Conservation (phyloP, 1,140 invertebrate genomes). For the Drosophila carrolli region DNA sequence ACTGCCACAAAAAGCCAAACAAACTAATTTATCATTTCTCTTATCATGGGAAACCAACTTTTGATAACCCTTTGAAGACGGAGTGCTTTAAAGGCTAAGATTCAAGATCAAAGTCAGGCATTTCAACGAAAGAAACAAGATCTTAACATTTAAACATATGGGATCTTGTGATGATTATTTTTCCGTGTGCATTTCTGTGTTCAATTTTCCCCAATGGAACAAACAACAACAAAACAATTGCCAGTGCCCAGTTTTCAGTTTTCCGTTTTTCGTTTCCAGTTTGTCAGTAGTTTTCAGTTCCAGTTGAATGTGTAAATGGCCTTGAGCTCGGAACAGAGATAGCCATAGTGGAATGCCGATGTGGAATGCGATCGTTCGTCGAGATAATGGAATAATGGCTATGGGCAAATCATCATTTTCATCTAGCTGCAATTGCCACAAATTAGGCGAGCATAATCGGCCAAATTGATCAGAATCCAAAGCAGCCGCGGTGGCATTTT, state of each 20-base stretch:
- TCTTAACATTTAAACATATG: neutral
- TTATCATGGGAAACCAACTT: slow-evolving; percentile 12
- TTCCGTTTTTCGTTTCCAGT: slow-evolving; percentile 15
- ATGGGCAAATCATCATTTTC: slow-evolving; percentile 33
- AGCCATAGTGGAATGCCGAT: slow-evolving; percentile 23
- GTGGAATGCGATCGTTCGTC: slow-evolving; percentile 34
- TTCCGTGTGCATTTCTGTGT: slow-evolving; percentile 11
- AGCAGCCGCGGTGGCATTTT: neutral
- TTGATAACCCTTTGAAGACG: neutral
- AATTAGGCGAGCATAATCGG: slow-evolving; percentile 44
- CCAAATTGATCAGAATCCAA: slow-evolving; percentile 38
- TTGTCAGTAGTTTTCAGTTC: slow-evolving; percentile 25
- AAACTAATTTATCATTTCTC: slow-evolving; percentile 17
- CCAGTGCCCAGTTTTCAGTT: slow-evolving; percentile 13
- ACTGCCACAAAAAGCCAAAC: neutral
- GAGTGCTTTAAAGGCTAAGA: neutral
- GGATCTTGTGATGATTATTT: neutral
- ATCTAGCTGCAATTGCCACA: slow-evolving; percentile 22
- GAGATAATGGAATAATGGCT: slow-evolving; percentile 40
- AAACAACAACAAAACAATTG: slow-evolving; percentile 34
- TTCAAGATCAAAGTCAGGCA: slow-evolving; percentile 29
- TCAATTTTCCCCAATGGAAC: slow-evolving; percentile 17
- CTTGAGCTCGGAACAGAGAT: slow-evolving; percentile 32
- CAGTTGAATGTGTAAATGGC: slow-evolving; percentile 42
- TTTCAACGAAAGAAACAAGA: neutral